A percentile compares a stretch with the other conserved stretches of the same genome.
Conservation (phyloP, 2,113 vertebrate species). For the Pagrus major region DNA sequence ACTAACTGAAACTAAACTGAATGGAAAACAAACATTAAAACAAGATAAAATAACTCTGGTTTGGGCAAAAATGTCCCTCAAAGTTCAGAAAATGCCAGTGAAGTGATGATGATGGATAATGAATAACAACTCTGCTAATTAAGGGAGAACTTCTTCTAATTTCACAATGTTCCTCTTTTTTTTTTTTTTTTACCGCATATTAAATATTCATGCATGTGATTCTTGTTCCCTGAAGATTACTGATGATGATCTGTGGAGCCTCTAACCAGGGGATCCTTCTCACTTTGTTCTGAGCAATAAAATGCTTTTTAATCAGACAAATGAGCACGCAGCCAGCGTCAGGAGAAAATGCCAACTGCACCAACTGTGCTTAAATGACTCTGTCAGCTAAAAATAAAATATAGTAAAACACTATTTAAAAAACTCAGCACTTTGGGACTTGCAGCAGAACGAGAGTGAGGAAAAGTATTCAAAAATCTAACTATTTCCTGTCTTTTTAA, state of each 20-base stretch:
- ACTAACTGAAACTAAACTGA: no score
- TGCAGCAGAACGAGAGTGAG: background rate
- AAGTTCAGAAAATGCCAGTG: background rate
- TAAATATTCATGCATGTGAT: slow-evolving; percentile 16
- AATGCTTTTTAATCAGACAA: slow-evolving; percentile 41
- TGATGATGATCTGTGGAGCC: background rate
- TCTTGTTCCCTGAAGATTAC: slow-evolving; percentile 13
- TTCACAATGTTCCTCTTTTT: background rate
- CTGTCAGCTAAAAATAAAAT: slow-evolving; percentile 29
- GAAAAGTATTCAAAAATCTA: background rate
- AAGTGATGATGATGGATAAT: background rate
- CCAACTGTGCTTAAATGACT: slow-evolving; percentile 17
- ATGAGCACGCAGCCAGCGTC: slow-evolving; percentile 24
- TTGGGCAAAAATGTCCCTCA: background rate
- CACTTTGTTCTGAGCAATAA: slow-evolving; percentile 32
- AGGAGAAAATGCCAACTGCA: slow-evolving; percentile 24
- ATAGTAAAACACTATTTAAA: background rate
- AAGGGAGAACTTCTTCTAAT: fast-evolving
- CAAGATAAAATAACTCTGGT: no score
- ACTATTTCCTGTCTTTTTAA: background rate
- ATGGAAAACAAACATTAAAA: no score
- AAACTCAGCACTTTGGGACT: background rate
- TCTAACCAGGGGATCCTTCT: slow-evolving; percentile 1
- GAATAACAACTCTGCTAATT: background rate
- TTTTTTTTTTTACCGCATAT: background rate